phyloP scores from a whole-genome alignment of 1,140 invertebrate genomes.

The Coptotermes formosanus region DNA sequence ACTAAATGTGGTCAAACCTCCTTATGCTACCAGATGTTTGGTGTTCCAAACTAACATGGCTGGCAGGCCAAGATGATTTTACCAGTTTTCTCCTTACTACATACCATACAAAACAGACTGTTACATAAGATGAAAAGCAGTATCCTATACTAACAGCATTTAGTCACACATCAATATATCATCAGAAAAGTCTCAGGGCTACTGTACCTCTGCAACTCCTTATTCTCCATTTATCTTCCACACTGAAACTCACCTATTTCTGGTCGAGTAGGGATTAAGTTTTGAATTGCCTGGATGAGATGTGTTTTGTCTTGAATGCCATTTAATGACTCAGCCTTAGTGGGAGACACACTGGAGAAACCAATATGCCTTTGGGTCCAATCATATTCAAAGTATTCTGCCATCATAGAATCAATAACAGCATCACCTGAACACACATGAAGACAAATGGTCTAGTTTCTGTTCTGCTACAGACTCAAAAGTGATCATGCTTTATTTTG shows the following conservation, averaged over 20 bases:
- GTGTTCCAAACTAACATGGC: too few relatives aligned
- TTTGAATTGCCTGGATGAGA: slow-evolving; percentile 51
- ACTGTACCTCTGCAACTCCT: too few relatives aligned
- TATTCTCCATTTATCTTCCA: too few relatives aligned
- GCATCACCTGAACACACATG: background rate
- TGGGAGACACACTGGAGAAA: slow-evolving; percentile 38
- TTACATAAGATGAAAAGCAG: slow-evolving; percentile 55
- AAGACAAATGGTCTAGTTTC: background rate
- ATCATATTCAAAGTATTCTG: slow-evolving; percentile 51
- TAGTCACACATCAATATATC: too few relatives aligned
- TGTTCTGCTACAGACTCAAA: too few relatives aligned
- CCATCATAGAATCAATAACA: slow-evolving; percentile 40
- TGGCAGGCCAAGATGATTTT: too few relatives aligned
- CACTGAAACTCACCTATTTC: slow-evolving; percentile 37
- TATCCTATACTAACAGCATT: too few relatives aligned
- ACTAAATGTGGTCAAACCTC: too few relatives aligned
- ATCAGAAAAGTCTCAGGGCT: too few relatives aligned
- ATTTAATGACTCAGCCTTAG: slow-evolving; percentile 34
- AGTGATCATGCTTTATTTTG: too few relatives aligned
- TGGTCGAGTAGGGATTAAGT: slow-evolving; percentile 6
- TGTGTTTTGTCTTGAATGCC: slow-evolving; percentile 48
- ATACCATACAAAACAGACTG: slow-evolving; percentile 41
- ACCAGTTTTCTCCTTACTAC: background rate
- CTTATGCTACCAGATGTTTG: too few relatives aligned
- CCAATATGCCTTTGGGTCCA: slow-evolving; percentile 45